Evolutionary conservation across 2,113 vertebrate species (phyloP), one percentile per base, ranked within the genome.

Genomic region (Phylloscopus trochilus): DNA sequence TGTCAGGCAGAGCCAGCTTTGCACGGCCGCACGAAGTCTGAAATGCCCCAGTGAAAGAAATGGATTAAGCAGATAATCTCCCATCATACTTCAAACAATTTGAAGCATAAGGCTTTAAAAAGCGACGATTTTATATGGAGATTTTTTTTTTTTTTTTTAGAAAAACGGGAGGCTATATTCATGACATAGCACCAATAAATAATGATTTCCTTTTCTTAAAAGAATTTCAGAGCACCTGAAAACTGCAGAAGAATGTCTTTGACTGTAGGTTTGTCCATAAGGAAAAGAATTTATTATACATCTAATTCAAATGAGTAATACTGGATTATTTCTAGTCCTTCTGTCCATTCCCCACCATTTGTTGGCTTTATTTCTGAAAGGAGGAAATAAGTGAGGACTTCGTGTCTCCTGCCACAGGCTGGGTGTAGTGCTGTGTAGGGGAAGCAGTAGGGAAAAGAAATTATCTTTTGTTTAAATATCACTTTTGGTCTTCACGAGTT

Each of bases 31-130:
- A 33, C 44, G 60, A 87, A 92, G 82, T 85, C 83, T 59, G 60
- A 58, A 91, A 79, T 75, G 59, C 64, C 30, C 47, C 15, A 84
- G 46, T 81, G 74, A 81, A 62, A 69, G 87, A 44, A 91, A 66
- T 85, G 77, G 83, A 81, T 96, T 95, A 91, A 80, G 59, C 58
- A 84, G 90, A 93, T 96, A 77, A 85, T 89, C 49, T 93, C 64
- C 51, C 67, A 47, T 89, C 75, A 68, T 21, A 68, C 68, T 83
- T 94, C 59, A 80, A 86, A 62, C 22, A 26, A 27, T 31, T 60
- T 62, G 56, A 91, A 81, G 68, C 27, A 35, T 7, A 52, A 10
- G 4, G 21, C 6, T 84, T 91, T 83, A 35, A 81, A 84, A 51
- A 90, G 10, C 2, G 5, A 8, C 56, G 30, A 51, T 55, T 85